phyloP scores from a whole-genome alignment of 1,140 invertebrate species.

The Habropoda laboriosa region DNA sequence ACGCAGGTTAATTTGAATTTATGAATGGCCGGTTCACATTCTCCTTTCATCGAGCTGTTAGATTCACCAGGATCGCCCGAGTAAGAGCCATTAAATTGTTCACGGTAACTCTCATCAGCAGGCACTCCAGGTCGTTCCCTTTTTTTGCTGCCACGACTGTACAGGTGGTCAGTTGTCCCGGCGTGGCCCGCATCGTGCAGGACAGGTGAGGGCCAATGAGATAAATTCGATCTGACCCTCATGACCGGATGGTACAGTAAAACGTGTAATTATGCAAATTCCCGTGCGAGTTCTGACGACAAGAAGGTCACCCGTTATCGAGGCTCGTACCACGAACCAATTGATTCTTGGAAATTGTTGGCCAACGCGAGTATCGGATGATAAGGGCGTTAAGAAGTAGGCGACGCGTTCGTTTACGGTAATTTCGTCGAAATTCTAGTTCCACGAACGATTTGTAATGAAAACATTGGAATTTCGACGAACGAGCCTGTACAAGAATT shows the following conservation, averaged over 20 bases:
- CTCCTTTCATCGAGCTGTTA: background rate
- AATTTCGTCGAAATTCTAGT: too few species aligned
- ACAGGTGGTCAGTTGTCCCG: constrained; percentile 78
- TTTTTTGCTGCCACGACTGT: constrained; percentile 67
- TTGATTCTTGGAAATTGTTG: constrained; percentile 17
- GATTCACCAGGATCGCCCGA: background rate
- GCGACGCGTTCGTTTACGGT: background rate
- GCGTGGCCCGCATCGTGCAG: constrained; percentile 76
- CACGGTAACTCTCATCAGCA: background rate
- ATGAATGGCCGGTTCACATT: background rate
- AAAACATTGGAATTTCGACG: too few species aligned
- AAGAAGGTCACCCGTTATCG: constrained; percentile 61
- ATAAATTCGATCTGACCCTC: constrained; percentile 81
- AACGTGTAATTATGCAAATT: constrained; percentile 79
- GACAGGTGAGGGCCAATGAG: constrained; percentile 80
- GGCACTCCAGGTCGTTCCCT: constrained; percentile 6
- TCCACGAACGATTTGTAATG: too few species aligned
- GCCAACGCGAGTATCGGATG: background rate
- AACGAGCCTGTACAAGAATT: too few species aligned
- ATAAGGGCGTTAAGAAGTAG: background rate
- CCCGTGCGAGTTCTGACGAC: constrained; percentile 62
- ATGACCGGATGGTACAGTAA: constrained; percentile 72
- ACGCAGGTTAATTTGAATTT: background rate
- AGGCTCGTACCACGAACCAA: constrained; percentile 18
- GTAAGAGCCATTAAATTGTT: background rate